phyloP scores from a whole-genome alignment of 2,113 vertebrate genomes.

The Crotalus tigris region DNA sequence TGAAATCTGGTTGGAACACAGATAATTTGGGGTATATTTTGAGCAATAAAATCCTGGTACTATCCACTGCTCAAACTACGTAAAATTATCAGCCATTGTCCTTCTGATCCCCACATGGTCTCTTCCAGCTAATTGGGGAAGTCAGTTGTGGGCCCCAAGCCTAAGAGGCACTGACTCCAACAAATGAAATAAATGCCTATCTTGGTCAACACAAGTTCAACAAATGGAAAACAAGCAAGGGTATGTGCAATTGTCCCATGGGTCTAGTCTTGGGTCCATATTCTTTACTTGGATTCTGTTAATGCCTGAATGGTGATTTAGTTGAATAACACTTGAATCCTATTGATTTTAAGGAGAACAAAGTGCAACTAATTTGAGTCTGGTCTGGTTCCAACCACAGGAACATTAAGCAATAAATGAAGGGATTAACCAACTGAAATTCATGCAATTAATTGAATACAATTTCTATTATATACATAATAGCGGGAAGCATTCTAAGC shows the following conservation, averaged over 20 bases:
- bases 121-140: neutral
- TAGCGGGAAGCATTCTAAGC: conserved; percentile 14
- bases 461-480: conserved; percentile 13
- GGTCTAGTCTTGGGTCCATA: neutral
- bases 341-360: neutral
- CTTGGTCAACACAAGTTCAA: neutral
- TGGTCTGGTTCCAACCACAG: neutral
- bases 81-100: neutral
- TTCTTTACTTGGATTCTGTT: neutral
- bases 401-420: neutral
- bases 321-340: neutral
- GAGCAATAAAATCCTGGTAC: neutral
- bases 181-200: neutral
- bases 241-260: neutral
- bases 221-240: neutral
- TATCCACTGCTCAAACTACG: neutral
- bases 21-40: neutral
- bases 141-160: neutral
- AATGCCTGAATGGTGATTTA: neutral
- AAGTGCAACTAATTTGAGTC: neutral
- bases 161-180: neutral
- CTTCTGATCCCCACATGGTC: neutral
- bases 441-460: neutral
- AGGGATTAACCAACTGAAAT: neutral
- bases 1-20: neutral